Evolutionary conservation across 2,113 vertebrate genomes (phyloP), one percentile per base, ranked within the genome.

Genomic region (Misgurnus anguillicaudatus): DNA sequence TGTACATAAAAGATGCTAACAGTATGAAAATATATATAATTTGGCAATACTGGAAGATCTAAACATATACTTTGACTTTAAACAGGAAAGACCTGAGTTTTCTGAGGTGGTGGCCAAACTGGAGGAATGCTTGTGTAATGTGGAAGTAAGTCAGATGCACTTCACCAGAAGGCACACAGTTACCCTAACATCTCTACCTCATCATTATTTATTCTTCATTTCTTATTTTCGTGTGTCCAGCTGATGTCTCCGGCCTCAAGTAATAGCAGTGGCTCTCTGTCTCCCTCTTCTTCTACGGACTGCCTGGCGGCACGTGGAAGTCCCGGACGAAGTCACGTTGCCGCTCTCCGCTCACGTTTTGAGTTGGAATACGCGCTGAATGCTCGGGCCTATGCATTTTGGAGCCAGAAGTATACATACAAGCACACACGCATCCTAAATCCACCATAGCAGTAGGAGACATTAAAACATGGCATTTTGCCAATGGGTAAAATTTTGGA

Each of bases 241-340:
- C 57, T 98, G 67, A 97, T 98, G 95, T 98, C 96, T 80, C 96
- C 96, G 9, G 93, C 93, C 47, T 98, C 96, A 66, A 97, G 96
- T 86, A 98, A 95, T 87, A 98, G 97, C 91, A 98, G 96, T 0
- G 95, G 96, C 1, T 98, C 96, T 24, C 91, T 98, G 72, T 99
- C 95, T 0, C 96, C 96, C 21, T 96, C 94, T 2, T 94, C 95
- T 0, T 99, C 96, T 5, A 95, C 95, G 0, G 95, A 98, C 87
- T 96, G 95, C 10, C 92, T 98, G n/a, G 84, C 85, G 0, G 91
- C 89, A 0, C 91, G 93, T 0, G 94, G 91, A 0, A 94, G 95
- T 0, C 96, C 96, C 0, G 92, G 96, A 0, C 93, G 95, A 16
- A 98, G 96, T 78, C 96, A 96, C 0, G 95, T 98, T 3, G 94